Conservation (phyloP, 2,888 invertebrate genomes). For the Ctena decussata region DNA sequence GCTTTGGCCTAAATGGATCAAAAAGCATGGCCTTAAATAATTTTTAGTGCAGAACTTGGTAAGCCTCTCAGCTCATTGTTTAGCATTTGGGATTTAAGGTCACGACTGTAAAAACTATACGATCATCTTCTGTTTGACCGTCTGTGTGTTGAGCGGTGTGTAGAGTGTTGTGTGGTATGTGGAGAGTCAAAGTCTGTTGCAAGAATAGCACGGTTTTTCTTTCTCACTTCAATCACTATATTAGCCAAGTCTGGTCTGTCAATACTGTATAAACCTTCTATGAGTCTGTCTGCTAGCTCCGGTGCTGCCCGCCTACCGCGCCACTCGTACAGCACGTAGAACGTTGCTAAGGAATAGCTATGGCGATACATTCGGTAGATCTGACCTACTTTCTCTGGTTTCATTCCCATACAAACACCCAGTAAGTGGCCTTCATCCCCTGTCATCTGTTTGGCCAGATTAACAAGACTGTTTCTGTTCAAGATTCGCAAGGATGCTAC, state of each 20-base stretch:
- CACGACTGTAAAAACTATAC: too few relatives aligned
- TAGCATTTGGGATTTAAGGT: too few relatives aligned
- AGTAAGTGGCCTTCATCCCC: slow-evolving; percentile 58
- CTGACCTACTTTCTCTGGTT: slow-evolving; percentile 58
- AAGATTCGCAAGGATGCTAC: slow-evolving; percentile 58
- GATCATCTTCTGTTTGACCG: neutral
- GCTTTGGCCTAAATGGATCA: too few relatives aligned
- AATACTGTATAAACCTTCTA: slow-evolving; percentile 45
- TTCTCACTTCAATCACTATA: slow-evolving; percentile 44
- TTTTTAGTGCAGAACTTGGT: too few relatives aligned
- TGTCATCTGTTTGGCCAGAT: slow-evolving; percentile 55
- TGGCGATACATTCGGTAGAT: slow-evolving; percentile 63
- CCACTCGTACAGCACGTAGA: slow-evolving; percentile 65
- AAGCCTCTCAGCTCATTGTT: too few relatives aligned
- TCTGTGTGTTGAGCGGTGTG: neutral
- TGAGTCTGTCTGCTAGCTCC: slow-evolving; percentile 54
- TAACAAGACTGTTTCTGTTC: slow-evolving; percentile 62
- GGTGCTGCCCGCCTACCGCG: slow-evolving; percentile 57
- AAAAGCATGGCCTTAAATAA: too few relatives aligned
- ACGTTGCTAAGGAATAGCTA: slow-evolving; percentile 54
- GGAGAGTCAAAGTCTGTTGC: slow-evolving; percentile 43
- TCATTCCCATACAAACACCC: slow-evolving; percentile 54
- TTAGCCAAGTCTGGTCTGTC: slow-evolving; percentile 49
- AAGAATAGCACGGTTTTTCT: slow-evolving; percentile 47
- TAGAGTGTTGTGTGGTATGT: neutral